phyloP scores from a whole-genome alignment of 2,888 invertebrate species.

The Petrophora chlorosata region DNA sequence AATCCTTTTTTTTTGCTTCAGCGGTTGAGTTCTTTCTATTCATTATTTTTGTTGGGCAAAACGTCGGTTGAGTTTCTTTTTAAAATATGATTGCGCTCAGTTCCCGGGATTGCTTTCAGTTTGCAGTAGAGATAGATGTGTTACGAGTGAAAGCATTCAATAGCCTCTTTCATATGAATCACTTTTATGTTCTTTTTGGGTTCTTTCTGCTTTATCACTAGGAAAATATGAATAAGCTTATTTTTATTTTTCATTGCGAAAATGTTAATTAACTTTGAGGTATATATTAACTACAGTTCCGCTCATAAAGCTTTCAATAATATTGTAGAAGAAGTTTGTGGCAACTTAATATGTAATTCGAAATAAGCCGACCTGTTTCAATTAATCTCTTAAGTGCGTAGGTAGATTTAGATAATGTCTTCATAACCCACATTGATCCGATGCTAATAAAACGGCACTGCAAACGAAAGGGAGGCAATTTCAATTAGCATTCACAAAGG shows the following conservation, averaged over 20 bases:
- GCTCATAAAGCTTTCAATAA: too few relatives aligned
- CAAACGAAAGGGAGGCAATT: slow-evolving; percentile 38
- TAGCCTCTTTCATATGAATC: slow-evolving; percentile 6
- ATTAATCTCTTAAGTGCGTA: background rate
- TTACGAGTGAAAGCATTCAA: slow-evolving; percentile 17
- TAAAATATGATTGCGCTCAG: slow-evolving; percentile 34
- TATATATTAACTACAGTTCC: too few relatives aligned
- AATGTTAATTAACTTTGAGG: too few relatives aligned
- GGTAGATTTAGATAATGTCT: slow-evolving; percentile 17
- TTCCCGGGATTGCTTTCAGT: slow-evolving; percentile 29
- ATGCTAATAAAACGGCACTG: slow-evolving; percentile 20
- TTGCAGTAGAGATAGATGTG: slow-evolving; percentile 18
- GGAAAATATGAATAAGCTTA: too few relatives aligned
- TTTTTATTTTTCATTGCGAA: too few relatives aligned
- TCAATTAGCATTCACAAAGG: slow-evolving; percentile 50
- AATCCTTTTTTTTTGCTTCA: slow-evolving; percentile 59
- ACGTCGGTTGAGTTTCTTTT: slow-evolving; percentile 31
- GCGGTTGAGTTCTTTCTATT: slow-evolving; percentile 61
- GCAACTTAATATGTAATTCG: too few relatives aligned
- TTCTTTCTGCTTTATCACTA: background rate
- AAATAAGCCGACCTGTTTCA: background rate
- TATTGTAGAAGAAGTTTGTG: too few relatives aligned
- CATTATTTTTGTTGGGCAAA: slow-evolving; percentile 59
- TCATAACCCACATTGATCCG: slow-evolving; percentile 24
- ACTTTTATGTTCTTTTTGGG: slow-evolving; percentile 6